These are phyloP conservation scores for Zosterops lateralis DNA, from an alignment of 2,113 vertebrate species.

Conservation along the genomic window DNA sequence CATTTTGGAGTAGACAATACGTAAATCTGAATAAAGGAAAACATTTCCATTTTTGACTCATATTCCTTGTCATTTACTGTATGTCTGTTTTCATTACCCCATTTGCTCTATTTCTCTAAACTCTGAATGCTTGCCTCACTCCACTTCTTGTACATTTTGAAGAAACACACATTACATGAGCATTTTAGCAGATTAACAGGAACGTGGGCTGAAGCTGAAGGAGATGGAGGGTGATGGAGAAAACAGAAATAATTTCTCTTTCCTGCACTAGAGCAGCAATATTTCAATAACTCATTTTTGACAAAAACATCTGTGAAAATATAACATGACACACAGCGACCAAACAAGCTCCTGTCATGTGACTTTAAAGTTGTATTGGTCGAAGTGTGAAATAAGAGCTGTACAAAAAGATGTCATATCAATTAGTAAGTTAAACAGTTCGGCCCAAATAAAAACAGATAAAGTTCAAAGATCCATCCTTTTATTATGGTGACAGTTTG, in stretches of 20 bases:
- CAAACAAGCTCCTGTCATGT: neutral
- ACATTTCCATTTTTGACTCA: neutral
- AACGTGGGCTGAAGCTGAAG: neutral
- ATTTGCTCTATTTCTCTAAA: neutral
- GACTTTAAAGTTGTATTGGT: neutral
- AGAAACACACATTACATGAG: neutral
- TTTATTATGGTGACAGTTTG: neutral
- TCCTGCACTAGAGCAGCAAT: neutral
- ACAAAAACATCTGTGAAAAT: neutral
- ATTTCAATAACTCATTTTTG: neutral
- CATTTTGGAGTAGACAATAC: neutral
- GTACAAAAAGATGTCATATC: neutral
- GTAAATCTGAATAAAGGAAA: neutral
- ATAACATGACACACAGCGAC: neutral
- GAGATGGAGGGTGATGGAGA: neutral
- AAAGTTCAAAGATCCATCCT: neutral
- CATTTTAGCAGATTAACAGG: neutral
- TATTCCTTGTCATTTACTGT: neutral
- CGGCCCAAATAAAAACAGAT: neutral
- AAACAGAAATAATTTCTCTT: neutral
- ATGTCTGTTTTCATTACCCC: neutral
- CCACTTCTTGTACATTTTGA: neutral
- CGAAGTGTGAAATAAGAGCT: neutral
- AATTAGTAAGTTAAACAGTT: neutral
- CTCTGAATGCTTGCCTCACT: neutral